These are phyloP conservation scores for Dendrolimus houi DNA, from an alignment of 2,888 invertebrate genomes.

Conservation along the genomic window DNA sequence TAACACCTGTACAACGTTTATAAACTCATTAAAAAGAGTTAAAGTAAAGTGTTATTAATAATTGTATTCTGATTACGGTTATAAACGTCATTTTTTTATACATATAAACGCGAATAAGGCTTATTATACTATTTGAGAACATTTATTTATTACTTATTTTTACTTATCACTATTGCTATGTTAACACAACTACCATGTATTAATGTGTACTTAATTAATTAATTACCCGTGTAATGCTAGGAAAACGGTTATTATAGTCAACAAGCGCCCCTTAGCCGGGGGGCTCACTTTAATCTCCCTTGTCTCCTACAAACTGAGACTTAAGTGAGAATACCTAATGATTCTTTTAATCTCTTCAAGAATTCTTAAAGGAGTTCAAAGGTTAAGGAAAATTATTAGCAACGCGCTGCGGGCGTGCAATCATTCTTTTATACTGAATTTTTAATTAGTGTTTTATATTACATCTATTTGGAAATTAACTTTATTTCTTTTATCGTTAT, in stretches of 20 bases:
- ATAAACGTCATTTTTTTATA: too few species aligned
- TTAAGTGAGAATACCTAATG: conserved; percentile 67
- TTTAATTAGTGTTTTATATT: conserved; percentile 7
- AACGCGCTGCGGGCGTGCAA: conserved; percentile 4
- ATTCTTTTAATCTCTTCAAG: conserved; percentile 67
- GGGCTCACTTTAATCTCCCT: conserved; percentile 57
- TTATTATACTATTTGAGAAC: too few species aligned
- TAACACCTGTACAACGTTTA: too few species aligned
- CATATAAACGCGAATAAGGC: too few species aligned
- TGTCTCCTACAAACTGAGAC: conserved; percentile 42
- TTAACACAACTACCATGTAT: too few species aligned
- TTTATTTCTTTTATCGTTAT: background rate
- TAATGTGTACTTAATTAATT: background rate
- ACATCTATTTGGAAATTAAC: background rate
- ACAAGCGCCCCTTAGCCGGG: conserved; percentile 19
- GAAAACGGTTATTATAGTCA: background rate
- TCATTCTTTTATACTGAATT: background rate
- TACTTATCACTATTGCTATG: too few species aligned
- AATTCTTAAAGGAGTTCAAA: conserved; percentile 64
- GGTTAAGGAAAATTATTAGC: conserved; percentile 30
- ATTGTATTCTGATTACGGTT: too few species aligned
- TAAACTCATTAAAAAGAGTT: too few species aligned
- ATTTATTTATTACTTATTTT: too few species aligned
- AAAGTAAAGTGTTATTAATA: too few species aligned
- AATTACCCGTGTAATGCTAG: background rate